These are phyloP conservation scores for Drosophila lacertosa DNA, from an alignment of 1,140 invertebrate species.

Conservation along the genomic window DNA sequence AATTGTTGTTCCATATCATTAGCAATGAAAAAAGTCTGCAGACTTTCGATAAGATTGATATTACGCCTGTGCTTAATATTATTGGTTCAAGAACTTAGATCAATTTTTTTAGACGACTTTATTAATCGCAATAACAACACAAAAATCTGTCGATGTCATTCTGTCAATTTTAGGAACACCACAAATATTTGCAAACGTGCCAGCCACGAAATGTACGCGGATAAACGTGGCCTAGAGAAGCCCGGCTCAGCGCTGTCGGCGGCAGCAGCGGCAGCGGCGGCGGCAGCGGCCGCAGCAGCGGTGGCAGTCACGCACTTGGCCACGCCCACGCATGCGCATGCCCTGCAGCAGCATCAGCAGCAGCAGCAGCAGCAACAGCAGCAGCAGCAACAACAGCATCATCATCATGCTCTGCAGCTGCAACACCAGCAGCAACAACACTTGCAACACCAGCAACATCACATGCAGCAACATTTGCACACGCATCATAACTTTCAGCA, in stretches of 20 bases:
- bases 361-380: slow-evolving; percentile 60
- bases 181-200: slow-evolving; percentile 76
- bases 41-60: slow-evolving; percentile 72
- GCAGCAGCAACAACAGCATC: slow-evolving; percentile 58
- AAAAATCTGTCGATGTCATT: slow-evolving; percentile 47
- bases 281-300: slow-evolving; percentile 30
- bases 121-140: too few species aligned
- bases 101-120: slow-evolving; percentile 41
- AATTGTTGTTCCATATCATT: slow-evolving; percentile 72
- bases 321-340: slow-evolving; percentile 53
- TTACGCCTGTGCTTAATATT: slow-evolving; percentile 49
- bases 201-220: slow-evolving; percentile 69
- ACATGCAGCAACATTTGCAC: slow-evolving; percentile 72
- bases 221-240: slow-evolving; percentile 78
- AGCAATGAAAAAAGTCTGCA: slow-evolving; percentile 67
- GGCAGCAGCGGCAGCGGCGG: slow-evolving; percentile 25
- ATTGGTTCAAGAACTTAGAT: slow-evolving; percentile 32
- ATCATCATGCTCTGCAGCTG: slow-evolving; percentile 62
- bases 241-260: slow-evolving; percentile 30
- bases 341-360: slow-evolving; percentile 56
- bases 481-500: slow-evolving; percentile 78
- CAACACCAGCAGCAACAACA: slow-evolving; percentile 69
- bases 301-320: slow-evolving; percentile 64
- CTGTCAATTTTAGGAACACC: slow-evolving; percentile 55
- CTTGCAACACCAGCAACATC: slow-evolving; percentile 67